Evolutionary conservation across 2,113 vertebrate genomes (phyloP), one percentile per base, ranked within the genome.

Genomic region (Phyllopteryx taeniolatus): DNA sequence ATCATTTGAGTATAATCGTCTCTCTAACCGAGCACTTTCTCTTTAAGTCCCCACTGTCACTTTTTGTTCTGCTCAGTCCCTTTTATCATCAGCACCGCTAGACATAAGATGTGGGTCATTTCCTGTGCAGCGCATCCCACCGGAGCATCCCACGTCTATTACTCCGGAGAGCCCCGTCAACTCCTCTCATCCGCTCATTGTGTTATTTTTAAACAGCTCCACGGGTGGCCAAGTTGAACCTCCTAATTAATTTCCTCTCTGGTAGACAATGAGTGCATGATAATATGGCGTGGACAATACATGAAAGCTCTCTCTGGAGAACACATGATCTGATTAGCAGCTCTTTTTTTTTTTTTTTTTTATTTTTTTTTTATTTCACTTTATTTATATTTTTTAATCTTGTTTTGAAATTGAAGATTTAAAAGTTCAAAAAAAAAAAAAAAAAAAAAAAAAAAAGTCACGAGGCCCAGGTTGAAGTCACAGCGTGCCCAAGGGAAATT

Each of bases 211-310:
- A 31, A 59, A 27, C 27, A 4, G 11, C 22, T 27, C 56, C 6
- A 5, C 15, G 14, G 46, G 15, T 19, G 15, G 49, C 17, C 3
- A 51, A 51, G 15, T 51, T 51, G 15, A 59, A 59, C 27, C 22
- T 59, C 22, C 56, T 27, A 59, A 59, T 59, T 59, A 59, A 59
- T 31, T 59, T 59, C 56, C 56, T 59, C n/a, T 56, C 53, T n/a
- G 53, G 35, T 56, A 22, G 53, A 56, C 53, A 56, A 56, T 56
- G 53, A 56, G 53, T 13, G 22, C 53, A 22, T 59, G 12, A 59
- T 59, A 31, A 59, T 31, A 2, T n/a, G n/a, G 12, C 56, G 1
- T 14, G 56, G 56, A 59, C 56, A 59, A 59, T 31, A 27, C 56
- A 31, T 10, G 19, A 59, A 31, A 4, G 56, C 2, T 3, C 11